A percentile compares a stretch with the other conserved stretches of the same genome.
Conservation (phyloP, 2,888 invertebrate species). For the Pharmacophagus antenor region DNA sequence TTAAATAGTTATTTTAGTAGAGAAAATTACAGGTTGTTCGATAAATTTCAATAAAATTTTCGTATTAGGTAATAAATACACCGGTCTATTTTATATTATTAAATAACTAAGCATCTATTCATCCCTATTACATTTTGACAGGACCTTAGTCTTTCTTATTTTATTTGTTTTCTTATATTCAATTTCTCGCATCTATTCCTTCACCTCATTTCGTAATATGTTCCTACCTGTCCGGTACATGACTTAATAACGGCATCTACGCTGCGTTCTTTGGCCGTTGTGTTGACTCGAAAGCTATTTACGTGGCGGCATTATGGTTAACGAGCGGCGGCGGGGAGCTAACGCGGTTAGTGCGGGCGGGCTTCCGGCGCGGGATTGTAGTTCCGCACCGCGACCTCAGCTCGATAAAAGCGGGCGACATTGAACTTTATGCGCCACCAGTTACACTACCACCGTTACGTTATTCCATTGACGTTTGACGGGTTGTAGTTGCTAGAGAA, state of each 20-base stretch:
- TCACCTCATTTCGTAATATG: not conserved
- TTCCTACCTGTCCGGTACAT: not conserved
- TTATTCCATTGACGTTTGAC: not conserved
- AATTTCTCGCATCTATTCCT: too few relatives aligned
- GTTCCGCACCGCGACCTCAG: slow-evolving; percentile 51
- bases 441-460: not conserved
- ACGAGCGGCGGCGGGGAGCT: slow-evolving; percentile 36
- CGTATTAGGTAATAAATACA: not conserved
- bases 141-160: too few relatives aligned
- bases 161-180: too few relatives aligned
- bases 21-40: too few relatives aligned
- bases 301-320: slow-evolving; percentile 28
- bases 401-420: slow-evolving; percentile 10
- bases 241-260: slow-evolving; percentile 14
- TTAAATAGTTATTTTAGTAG: too few relatives aligned
- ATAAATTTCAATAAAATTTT: too few relatives aligned
- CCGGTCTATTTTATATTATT: not conserved
- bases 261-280: slow-evolving; percentile 14
- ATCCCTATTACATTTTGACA: too few relatives aligned
- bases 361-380: slow-evolving; percentile 64
- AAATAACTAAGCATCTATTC: not conserved
- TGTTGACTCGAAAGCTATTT: slow-evolving; percentile 32
- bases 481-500: not conserved
- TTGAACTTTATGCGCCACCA: slow-evolving; percentile 9
- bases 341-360: slow-evolving; percentile 50